Evolutionary conservation across 2,113 vertebrate species (phyloP), one percentile per base, ranked within the genome.

Genomic region (Hyperoodon ampullatus): DNA sequence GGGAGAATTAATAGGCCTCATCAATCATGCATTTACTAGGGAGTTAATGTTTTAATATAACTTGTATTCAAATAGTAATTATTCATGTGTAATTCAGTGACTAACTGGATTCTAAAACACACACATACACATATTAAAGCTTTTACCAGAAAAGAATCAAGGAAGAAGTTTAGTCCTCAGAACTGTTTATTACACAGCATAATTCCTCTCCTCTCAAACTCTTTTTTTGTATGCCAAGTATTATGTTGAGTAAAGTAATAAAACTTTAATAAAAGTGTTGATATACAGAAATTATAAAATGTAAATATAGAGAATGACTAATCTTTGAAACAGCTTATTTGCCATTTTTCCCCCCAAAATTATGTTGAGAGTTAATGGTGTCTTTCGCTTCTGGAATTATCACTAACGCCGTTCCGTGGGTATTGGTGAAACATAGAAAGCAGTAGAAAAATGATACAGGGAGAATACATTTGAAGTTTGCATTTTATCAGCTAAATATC

Each of bases 401-500:
- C 90, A 68, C 71, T 88, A 70, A 80, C 39, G 16, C 77, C 55
- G 7, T 0, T 81, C 7, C 11, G 83, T 26, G 0, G n/a, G 10
- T 96, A 44, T 90, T 83, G 33, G 26, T 65, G 33, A 95, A 61
- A 78, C 23, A 75, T 5, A 68, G 13, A 80, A 85, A 86, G 8
- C 33, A 65, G 23, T 44, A 80, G 53, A 39, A 53, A 90, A 85
- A 33, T n/a, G 18, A 63, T 15, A 68, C 9, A 61, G n/a, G 61
- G 39, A 81, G 4, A 70, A 78, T n/a, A 18, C 24, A 39, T 81
- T 66, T 94, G 35, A 61, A 81, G 89, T 71, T 83, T 84, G 33
- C n/a, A n/a, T 88, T 96, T 87, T 85, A 11, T 60, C 93, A 95
- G 83, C 71, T 96, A 66, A 78, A 39, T 74, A 90, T 68, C 44